Evolutionary conservation across 2,797 vertebrate genomes (phyloP), one percentile per base, ranked within the genome.

Genomic region (Crypturellus tataupa): DNA sequence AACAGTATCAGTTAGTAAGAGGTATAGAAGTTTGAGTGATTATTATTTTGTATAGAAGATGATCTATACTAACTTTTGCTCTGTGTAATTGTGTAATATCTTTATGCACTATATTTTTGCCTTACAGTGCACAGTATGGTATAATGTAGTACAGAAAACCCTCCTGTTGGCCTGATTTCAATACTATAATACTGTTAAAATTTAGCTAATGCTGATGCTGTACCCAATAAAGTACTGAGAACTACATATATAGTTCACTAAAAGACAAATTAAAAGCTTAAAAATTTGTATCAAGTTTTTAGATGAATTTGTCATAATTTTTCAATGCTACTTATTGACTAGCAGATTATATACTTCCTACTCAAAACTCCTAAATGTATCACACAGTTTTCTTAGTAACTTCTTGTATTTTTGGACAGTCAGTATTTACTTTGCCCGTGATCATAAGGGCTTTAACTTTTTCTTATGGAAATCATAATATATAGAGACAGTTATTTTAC

Each of bases 21-120:
- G 21, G 37, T 89, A 53, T 84, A 62, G 71, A 81, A 90, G 39
- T 72, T 33, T 35, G 55, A 35, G 14, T 79, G n/a, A 55, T 55
- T 12, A 33, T 69, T 72, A 42, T 87, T 83, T 94, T 78, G 24
- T 89, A 55, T 64, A 78, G 49, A 69, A 49, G 9, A 10, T 77
- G 58, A 91, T 56, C 94, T 72, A 16, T 39, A 3, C 80, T 92
- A 83, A 37, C 65, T 93, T 96, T 93, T 94, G 59, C 85, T 83
- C 77, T 89, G 4, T 72, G 49, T 69, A 75, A 65, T 53, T 83
- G 8, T 33, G 12, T 58, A 18, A 42, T 67, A 85, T 24, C 37
- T 29, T 75, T 80, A 40, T 76, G 49, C 17, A 71, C 5, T 5
- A 24, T 20, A 65, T 68, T 64, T 77, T 75, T 71, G 6, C 8